Percentiles rank a stretch among this genome's conserved stretches.
Conservation (phyloP, 2,797 vertebrate species). For the Enteromius argenteus region DNA sequence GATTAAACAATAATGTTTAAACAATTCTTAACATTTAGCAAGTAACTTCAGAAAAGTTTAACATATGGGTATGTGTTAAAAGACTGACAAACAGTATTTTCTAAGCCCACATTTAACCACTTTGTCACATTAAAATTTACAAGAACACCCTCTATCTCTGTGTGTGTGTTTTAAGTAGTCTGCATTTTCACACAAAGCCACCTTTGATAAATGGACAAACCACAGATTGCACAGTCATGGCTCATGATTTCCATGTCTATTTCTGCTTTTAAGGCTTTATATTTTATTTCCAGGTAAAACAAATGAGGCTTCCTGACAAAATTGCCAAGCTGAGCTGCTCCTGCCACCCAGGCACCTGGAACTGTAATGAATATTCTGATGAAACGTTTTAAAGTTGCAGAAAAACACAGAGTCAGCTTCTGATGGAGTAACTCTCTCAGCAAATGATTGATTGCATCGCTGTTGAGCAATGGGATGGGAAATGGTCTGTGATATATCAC, state of each 20-base stretch:
- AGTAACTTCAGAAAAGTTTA: neutral
- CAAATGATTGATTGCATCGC: constrained; percentile 29
- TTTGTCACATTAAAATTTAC: constrained; percentile 13
- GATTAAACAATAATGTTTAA: neutral
- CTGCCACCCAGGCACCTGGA: neutral
- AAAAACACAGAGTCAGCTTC: constrained; percentile 50
- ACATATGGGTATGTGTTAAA: neutral
- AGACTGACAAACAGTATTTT: neutral
- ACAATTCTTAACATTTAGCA: constrained; percentile 13
- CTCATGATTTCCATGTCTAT: neutral
- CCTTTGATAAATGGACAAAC: constrained; percentile 35
- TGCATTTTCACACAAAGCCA: neutral
- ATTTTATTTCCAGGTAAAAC: constrained; percentile 11
- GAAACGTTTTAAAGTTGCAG: constrained; percentile 44
- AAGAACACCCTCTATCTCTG: constrained; percentile 6
- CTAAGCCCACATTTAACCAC: neutral
- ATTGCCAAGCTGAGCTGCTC: constrained; percentile 20
- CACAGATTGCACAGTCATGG: constrained; percentile 18
- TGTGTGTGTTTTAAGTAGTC: neutral
- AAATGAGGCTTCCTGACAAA: constrained; percentile 36
- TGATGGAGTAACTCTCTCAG: constrained; percentile 22
- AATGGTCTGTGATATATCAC: constrained; percentile 49
- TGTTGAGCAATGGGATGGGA: constrained; percentile 36
- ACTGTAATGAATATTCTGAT: constrained; percentile 45
- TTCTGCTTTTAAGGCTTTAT: constrained; percentile 22